phyloP scores from a whole-genome alignment of 2,797 vertebrate species.

The Notolabrus celidotus region DNA sequence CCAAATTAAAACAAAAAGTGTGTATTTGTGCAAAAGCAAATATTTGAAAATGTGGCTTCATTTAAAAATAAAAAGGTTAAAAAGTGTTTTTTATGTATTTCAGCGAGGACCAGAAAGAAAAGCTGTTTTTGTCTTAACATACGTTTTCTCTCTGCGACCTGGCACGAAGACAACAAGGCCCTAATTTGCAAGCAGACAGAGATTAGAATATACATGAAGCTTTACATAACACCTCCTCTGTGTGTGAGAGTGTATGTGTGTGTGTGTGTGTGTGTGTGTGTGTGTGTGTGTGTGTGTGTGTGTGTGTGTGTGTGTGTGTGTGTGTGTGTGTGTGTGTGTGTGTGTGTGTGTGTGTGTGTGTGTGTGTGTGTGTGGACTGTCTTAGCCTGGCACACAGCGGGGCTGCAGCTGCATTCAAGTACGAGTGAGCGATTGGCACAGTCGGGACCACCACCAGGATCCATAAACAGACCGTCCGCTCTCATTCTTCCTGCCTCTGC shows the following conservation, averaged over 20 bases:
- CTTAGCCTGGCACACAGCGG: slow-evolving; percentile 25
- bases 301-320: no score
- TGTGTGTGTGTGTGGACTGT: background rate
- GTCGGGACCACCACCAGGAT: slow-evolving; percentile 56
- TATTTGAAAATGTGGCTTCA: background rate
- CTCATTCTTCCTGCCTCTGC: slow-evolving; percentile 32
- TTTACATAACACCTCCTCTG: slow-evolving; percentile 15
- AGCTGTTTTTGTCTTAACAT: no score
- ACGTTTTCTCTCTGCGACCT: background rate
- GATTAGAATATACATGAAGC: slow-evolving; percentile 34
- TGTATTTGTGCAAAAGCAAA: no score
- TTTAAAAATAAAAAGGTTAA: background rate
- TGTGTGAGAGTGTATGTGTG: no score
- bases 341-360: no score
- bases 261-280: no score
- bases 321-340: no score
- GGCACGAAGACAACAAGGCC: slow-evolving; percentile 2
- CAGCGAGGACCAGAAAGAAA: no score
- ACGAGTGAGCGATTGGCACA: slow-evolving; percentile 40
- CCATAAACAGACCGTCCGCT: slow-evolving; percentile 27
- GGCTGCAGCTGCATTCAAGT: slow-evolving; percentile 48
- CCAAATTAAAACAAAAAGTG: slow-evolving; percentile 1
- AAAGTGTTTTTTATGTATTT: background rate
- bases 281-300: no score
- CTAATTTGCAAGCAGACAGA: slow-evolving; percentile 19